Base-by-base conservation (phyloP, 1,140 invertebrate genomes). In the Marisa cornuarietis region DNA sequence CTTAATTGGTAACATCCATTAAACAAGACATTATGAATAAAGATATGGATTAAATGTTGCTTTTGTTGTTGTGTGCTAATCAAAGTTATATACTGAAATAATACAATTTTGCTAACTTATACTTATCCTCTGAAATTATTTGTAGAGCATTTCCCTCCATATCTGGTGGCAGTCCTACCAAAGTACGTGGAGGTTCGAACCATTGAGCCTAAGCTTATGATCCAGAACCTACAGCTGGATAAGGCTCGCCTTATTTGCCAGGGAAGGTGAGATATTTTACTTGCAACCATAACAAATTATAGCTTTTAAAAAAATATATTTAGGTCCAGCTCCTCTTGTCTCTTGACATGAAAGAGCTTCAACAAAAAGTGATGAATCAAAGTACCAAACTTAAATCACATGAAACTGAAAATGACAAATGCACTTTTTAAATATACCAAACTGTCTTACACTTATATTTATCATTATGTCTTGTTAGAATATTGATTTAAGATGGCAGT, bases 171-270 rank as follows among this genome's bases (percentile, higher is more conserved):
- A 31, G 92, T 98, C 31, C 92, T 97, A 24, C 92, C 94, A 69
- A 95, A 96, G 83, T 93, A 92, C 82, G 92, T 98, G 24, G 95
- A 98, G 91, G 93, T 98, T 49, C 94, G 95, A 81, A 95, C 96
- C 20, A 92, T 96, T 78, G 94, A 95, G 73, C 93, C 94, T 51
- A 91, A 92, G 49, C 88, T 95, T 13, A 92, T 94, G 77, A 94
- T 97, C 82, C 96, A 98, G 92, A 94, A 93, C 81, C 91, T 97
- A 87, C 92, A 94, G 81, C 92, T 97, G 75, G 91, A 78, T 93
- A 95, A 92, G 93, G 94, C 85, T n/a, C 89, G 85, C 79, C 84
- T 90, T 52, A 87, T 91, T 42, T 90, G 89, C 79, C 84, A 87
- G 68, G 87, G 87, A 62, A 86, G 85, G 89, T 89, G 83, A 81